Evolutionary conservation across 2,888 invertebrate genomes (phyloP), one percentile per base, ranked within the genome.

Genomic region (Flexamia atlantica): DNA sequence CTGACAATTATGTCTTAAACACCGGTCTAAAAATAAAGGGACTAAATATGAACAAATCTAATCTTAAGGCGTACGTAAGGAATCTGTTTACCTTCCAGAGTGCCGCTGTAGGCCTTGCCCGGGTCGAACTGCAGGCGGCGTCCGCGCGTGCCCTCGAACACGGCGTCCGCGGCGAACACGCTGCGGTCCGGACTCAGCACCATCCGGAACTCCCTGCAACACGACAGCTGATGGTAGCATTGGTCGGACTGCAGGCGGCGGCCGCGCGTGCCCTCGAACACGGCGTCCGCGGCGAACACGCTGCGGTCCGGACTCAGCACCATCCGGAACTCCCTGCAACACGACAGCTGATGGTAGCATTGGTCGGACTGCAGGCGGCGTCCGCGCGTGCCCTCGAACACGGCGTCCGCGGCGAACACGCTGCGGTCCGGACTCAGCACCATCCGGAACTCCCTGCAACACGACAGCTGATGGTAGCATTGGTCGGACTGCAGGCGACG

Each of bases 111-210:
- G 87, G 95, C 94, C 87, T 94, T 93, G 83, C 93, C 93, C 82
- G 94, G 93, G 91, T 96, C 95, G 90, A 94, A 96, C 87, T 93
- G 91, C 87, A 96, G 90, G 86, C 92, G 93, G 81, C 95, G 95
- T 76, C 92, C 91, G 14, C 94, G 93, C 80, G 89, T 89, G 84
- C 94, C 93, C 90, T 96, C 96, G 90, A 97, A 95, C 89, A 94
- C 92, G 82, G 94, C 94, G 89, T 95, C 95, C 80, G 95, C 93
- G 86, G 95, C 93, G 90, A 96, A 96, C 87, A 97, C 93, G 46
- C 93, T 93, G 87, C 92, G 92, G 90, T 96, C 95, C 87, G 95
- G 95, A 87, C 92, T 92, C 88, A 95, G 92, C 88, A 94, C 92
- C 89, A 97, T 91, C 88, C 94, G 94, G 91, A 97, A 96, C 89